Conservation (phyloP, 2,797 vertebrate genomes). For the Xenopus petersii region DNA sequence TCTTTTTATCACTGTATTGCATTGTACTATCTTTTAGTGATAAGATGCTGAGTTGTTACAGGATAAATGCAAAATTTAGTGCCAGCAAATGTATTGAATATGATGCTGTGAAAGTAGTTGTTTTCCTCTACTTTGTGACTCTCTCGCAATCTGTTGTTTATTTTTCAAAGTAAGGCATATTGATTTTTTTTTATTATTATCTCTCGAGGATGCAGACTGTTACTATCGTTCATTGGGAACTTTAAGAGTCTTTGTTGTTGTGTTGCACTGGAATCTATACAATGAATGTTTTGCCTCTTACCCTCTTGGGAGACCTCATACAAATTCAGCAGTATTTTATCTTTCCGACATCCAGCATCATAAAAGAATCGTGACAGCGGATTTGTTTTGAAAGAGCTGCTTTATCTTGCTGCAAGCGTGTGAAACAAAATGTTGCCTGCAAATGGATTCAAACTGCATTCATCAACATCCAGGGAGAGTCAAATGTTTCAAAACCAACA, state of each 20-base stretch:
- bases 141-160: constrained; percentile 3
- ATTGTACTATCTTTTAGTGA: too few species aligned
- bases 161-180: constrained; percentile 3
- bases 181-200: constrained; percentile 5
- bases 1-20: too few species aligned
- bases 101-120: too few species aligned
- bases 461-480: too few species aligned
- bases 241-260: neutral
- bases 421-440: too few species aligned
- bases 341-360: neutral
- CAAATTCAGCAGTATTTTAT: constrained; percentile 7
- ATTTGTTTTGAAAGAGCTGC: neutral
- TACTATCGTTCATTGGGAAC: neutral
- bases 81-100: too few species aligned
- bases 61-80: too few species aligned
- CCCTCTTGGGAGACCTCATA: constrained; percentile 7
- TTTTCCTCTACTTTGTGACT: neutral
- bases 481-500: too few species aligned
- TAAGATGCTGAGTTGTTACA: too few species aligned
- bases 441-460: too few species aligned
- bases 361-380: neutral
- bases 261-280: neutral
- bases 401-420: constrained; percentile 4
- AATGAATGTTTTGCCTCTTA: neutral
- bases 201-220: neutral